Evolutionary conservation across 2,113 vertebrate species (phyloP).

Genomic region (Pseudois nayaur): DNA sequence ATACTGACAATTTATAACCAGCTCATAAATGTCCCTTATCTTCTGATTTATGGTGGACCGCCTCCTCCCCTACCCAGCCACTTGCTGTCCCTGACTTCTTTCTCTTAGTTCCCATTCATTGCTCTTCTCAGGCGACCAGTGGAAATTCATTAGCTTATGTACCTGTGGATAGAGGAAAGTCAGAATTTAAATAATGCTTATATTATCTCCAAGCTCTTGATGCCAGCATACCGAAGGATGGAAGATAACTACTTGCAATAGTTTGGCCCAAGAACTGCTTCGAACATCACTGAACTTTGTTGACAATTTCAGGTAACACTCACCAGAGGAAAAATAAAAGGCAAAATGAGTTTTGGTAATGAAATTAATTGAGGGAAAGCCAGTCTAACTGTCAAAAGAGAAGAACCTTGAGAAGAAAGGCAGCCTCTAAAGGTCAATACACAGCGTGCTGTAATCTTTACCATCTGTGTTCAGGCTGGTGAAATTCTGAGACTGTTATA

Average conservation of each 20-base stretch:
- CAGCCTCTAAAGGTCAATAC: slow-evolving; percentile 83
- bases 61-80: neutral
- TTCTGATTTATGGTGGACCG: slow-evolving; percentile 36
- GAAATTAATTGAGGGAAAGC: slow-evolving; percentile 83
- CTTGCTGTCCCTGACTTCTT: slow-evolving; percentile 46
- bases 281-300: slow-evolving; percentile 17
- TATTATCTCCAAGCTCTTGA: slow-evolving; percentile 23
- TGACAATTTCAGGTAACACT: slow-evolving; percentile 63
- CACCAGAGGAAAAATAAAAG: slow-evolving; percentile 61
- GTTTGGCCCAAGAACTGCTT: slow-evolving; percentile 35
- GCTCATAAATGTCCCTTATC: slow-evolving; percentile 32
- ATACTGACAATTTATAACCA: slow-evolving; percentile 30
- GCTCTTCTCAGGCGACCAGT: slow-evolving; percentile 24
- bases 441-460: slow-evolving; percentile 84
- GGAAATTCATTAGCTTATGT: slow-evolving; percentile 56
- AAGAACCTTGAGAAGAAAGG: slow-evolving; percentile 82
- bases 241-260: neutral
- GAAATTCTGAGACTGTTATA: slow-evolving; percentile 81
- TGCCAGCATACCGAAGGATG: neutral
- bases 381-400: slow-evolving; percentile 80
- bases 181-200: neutral
- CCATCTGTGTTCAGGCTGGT: slow-evolving; percentile 85
- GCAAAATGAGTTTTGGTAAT: slow-evolving; percentile 73
- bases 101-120: neutral
- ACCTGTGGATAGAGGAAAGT: slow-evolving; percentile 50